phyloP scores from a whole-genome alignment of 64 coral and sea anemone genomes.

The Hydrozoanthus tunicans region DNA sequence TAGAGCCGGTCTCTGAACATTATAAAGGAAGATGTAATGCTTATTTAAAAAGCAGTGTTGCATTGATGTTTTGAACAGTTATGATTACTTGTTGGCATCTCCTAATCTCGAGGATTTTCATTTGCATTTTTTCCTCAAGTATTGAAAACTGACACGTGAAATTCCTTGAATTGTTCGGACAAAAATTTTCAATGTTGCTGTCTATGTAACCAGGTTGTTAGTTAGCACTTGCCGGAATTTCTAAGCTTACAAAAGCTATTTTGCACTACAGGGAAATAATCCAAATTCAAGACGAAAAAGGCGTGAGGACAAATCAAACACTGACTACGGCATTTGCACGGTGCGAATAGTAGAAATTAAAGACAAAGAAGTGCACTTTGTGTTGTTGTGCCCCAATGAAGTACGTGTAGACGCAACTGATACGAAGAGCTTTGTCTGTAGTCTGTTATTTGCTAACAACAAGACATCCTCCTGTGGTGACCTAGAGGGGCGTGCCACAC shows the following conservation, averaged over 20 bases:
- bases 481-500: not conserved
- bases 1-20: too few species aligned
- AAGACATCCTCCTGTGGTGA: constrained; percentile 22
- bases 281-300: not conserved
- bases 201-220: too few species aligned
- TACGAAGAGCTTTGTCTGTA: constrained; percentile 18
- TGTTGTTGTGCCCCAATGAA: constrained; percentile 21
- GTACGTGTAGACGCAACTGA: not conserved
- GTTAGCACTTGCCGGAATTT: not conserved
- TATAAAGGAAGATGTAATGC: too few species aligned
- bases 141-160: too few species aligned
- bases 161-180: too few species aligned
- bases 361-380: not conserved
- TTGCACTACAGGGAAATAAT: not conserved
- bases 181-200: too few species aligned
- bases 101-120: too few species aligned
- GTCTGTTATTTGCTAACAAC: constrained; percentile 22
- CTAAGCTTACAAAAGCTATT: not conserved
- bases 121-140: too few species aligned
- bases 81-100: too few species aligned
- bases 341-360: constrained; percentile 1
- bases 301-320: not conserved
- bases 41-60: too few species aligned
- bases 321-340: constrained; percentile 3
- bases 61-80: too few species aligned